Conservation (phyloP, 2,797 vertebrate species). For the Pyrocephalus nanus region DNA sequence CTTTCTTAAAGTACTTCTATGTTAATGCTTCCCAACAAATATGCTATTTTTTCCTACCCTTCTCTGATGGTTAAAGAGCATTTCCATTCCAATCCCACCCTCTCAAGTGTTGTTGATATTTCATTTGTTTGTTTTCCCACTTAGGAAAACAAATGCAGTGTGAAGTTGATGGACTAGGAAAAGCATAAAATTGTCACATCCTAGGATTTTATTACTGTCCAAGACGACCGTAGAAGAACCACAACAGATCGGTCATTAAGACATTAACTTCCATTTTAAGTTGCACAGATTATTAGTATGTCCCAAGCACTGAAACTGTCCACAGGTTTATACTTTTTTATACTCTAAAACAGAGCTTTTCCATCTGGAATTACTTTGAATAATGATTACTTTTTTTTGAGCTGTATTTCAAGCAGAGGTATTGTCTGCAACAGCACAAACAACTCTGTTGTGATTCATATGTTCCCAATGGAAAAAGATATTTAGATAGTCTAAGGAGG, state of each 20-base stretch:
- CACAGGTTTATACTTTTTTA: not conserved
- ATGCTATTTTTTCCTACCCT: not conserved
- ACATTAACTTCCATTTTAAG: not conserved
- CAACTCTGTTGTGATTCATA: not conserved
- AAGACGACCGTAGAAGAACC: not conserved
- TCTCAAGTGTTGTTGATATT: not conserved
- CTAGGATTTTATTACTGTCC: not conserved
- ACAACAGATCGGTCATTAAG: not conserved
- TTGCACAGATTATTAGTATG: not conserved
- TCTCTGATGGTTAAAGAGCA: not conserved
- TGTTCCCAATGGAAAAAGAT: not conserved
- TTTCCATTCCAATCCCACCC: not conserved
- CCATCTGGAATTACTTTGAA: not conserved
- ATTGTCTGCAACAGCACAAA: not conserved
- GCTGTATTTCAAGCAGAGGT: not conserved
- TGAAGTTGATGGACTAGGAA: not conserved
- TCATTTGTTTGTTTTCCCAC: not conserved
- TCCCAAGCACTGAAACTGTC: not conserved
- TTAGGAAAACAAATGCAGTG: not conserved
- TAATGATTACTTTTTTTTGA: not conserved
- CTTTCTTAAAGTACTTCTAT: not conserved
- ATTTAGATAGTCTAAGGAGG: not conserved
- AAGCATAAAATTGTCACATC: not conserved
- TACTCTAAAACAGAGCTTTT: not conserved
- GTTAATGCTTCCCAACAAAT: not conserved